Conservation (phyloP, 2,888 invertebrate genomes). For the Chydorus sphaericus region DNA sequence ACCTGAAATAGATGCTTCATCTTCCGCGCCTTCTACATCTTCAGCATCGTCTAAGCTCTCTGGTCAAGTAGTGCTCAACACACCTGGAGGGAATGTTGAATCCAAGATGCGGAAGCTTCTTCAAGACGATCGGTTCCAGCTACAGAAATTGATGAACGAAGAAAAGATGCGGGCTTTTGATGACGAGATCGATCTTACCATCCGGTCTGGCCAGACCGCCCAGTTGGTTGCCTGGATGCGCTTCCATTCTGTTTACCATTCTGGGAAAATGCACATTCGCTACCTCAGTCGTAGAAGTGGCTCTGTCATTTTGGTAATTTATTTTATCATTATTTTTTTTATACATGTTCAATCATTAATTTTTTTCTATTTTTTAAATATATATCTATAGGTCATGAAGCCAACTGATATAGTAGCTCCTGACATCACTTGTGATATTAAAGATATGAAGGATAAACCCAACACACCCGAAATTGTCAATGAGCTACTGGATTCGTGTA, state of each 20-base stretch:
- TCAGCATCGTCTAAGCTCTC: no score
- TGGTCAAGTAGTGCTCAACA: no score
- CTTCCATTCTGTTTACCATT: neutral
- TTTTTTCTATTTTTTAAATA: no score
- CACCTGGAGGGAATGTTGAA: no score
- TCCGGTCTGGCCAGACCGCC: neutral
- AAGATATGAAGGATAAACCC: neutral
- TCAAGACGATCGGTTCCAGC: neutral
- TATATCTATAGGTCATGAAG: no score
- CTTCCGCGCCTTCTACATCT: neutral
- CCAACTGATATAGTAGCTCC: neutral
- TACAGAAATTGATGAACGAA: neutral
- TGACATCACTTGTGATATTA: neutral
- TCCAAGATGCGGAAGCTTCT: neutral
- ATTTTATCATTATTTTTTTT: no score
- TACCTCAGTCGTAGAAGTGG: neutral
- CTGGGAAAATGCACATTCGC: neutral
- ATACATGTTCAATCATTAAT: no score
- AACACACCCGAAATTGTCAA: neutral
- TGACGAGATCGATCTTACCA: neutral
- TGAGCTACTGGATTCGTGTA: neutral
- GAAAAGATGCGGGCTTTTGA: conserved; percentile 1
- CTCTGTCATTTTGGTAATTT: neutral
- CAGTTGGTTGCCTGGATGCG: conserved; percentile 1
- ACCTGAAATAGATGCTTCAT: neutral